phyloP scores from a whole-genome alignment of 2,113 vertebrate genomes.

The Centrocercus urophasianus region DNA sequence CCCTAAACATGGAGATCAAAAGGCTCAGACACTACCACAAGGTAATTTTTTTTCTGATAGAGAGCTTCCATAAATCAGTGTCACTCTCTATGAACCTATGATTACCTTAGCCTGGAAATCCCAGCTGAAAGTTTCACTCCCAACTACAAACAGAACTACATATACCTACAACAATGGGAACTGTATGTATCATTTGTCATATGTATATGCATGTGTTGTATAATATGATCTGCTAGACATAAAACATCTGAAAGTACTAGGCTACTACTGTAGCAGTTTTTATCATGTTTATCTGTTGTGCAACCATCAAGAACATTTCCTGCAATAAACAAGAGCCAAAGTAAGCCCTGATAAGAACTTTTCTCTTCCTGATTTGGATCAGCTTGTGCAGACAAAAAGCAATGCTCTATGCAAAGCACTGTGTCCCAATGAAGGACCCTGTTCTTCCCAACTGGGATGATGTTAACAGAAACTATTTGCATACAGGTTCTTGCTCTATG shows the following conservation, averaged over 20 bases:
- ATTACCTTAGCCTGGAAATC: not conserved
- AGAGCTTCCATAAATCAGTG: not conserved
- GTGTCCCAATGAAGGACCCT: not conserved
- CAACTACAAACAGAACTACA: not conserved
- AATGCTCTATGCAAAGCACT: not conserved
- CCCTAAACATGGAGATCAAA: not conserved
- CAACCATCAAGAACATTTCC: not conserved
- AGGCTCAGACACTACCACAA: not conserved
- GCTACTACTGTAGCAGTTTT: not conserved
- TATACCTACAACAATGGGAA: rapidly evolving
- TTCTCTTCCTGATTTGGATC: not conserved
- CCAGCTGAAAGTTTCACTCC: not conserved
- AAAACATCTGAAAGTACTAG: not conserved
- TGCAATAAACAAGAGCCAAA: not conserved
- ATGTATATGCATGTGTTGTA: not conserved
- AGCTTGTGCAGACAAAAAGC: not conserved
- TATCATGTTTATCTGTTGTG: not conserved
- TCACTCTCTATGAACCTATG: not conserved
- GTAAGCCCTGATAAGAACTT: not conserved
- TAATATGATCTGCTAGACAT: not conserved
- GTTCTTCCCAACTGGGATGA: not conserved
- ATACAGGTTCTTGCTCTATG: not conserved
- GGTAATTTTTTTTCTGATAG: not conserved
- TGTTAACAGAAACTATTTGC: not conserved
- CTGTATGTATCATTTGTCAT: too few species aligned